Percentiles rank a stretch among this genome's conserved stretches.
Conservation (phyloP, 1,140 invertebrate genomes). For the Proales similis region DNA sequence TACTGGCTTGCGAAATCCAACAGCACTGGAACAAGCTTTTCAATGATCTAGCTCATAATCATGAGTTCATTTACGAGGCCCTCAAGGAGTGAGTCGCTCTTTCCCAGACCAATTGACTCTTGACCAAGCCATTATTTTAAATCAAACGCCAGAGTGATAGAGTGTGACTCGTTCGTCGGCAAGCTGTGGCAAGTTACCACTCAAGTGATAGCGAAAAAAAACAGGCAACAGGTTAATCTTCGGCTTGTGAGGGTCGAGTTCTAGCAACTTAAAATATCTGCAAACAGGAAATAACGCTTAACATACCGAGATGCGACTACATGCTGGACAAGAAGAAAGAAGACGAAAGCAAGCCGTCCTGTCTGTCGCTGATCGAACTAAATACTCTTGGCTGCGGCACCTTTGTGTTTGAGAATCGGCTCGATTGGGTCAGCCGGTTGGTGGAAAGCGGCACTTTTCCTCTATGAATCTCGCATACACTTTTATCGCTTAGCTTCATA, state of each 20-base stretch:
- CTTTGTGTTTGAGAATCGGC: too few relatives aligned
- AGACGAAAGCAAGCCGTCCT: neutral
- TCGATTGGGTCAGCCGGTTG: too few relatives aligned
- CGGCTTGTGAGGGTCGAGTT: too few relatives aligned
- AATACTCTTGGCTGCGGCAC: constrained; percentile 17
- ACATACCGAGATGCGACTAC: constrained; percentile 19
- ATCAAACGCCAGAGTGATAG: neutral
- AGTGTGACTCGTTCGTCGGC: neutral
- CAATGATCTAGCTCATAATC: neutral
- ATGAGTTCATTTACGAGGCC: constrained; percentile 12
- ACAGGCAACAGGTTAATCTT: too few relatives aligned
- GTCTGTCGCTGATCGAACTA: constrained; percentile 13
- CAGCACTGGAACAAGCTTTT: neutral
- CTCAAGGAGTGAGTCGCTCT: constrained; percentile 8
- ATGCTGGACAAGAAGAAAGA: constrained; percentile 4
- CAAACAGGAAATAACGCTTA: constrained; percentile 7
- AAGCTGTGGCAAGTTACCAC: constrained; percentile 10
- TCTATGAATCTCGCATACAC: too few relatives aligned
- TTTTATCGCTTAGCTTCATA: neutral
- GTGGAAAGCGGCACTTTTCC: too few relatives aligned
- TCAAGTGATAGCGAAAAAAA: neutral
- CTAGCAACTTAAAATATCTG: too few relatives aligned
- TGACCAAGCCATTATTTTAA: neutral
- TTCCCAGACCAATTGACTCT: neutral
- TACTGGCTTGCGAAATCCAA: constrained; percentile 1